phyloP scores from a whole-genome alignment of 2,113 vertebrate genomes.

The Glaucomys volans region DNA sequence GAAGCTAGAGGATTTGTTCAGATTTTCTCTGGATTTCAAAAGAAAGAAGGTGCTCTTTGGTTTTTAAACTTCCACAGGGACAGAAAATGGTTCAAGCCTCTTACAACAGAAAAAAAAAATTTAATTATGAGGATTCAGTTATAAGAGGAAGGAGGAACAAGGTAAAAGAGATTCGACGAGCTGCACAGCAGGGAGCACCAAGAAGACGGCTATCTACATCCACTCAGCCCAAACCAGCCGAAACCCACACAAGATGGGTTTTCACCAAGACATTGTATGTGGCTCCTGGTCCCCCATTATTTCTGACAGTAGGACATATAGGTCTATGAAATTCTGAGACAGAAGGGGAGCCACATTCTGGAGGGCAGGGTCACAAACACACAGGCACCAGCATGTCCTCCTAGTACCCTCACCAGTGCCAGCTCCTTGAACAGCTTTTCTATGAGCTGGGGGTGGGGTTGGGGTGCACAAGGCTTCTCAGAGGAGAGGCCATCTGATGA shows the following conservation, averaged over 20 bases:
- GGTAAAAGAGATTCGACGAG: not conserved
- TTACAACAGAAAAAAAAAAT: not conserved
- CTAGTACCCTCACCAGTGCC: not conserved
- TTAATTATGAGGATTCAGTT: not conserved
- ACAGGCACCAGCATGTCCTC: not conserved
- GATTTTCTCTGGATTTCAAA: not conserved
- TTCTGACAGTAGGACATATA: not conserved
- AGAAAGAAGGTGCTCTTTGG: not conserved
- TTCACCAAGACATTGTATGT: not conserved
- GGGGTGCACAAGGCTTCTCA: not conserved
- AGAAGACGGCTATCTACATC: not conserved
- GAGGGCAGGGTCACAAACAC: not conserved
- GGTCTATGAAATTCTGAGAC: not conserved
- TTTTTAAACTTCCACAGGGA: not conserved
- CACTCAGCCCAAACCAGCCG: not conserved
- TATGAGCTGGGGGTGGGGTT: not conserved
- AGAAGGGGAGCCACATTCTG: not conserved
- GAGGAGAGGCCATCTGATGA: not conserved
- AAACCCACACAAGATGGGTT: not conserved
- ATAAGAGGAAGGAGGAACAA: not conserved
- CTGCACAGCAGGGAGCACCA: not conserved
- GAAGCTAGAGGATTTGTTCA: not conserved
- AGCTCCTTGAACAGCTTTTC: conserved; percentile 45
- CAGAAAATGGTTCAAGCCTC: not conserved
- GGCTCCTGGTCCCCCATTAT: not conserved